Evolutionary conservation across 2,113 vertebrate species (phyloP).

Genomic region (Indri indri): DNA sequence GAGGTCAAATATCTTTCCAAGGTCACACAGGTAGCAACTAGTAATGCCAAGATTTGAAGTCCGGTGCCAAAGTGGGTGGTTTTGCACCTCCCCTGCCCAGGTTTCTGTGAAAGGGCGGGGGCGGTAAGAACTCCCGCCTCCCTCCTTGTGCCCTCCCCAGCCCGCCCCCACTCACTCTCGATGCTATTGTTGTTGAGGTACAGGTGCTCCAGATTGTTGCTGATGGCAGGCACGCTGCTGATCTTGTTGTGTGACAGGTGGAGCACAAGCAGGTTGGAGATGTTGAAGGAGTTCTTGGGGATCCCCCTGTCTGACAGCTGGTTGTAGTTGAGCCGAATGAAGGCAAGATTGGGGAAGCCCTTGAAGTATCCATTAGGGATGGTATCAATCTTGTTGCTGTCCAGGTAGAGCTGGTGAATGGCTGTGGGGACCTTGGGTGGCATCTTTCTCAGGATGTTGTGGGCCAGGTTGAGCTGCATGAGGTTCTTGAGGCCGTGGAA

Average conservation of each 20-base stretch:
- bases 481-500: conserved; percentile 95
- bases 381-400: conserved; percentile 93
- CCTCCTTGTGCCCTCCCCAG: rapidly evolving
- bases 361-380: conserved; percentile 95
- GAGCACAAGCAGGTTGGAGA: conserved; percentile 94
- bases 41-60: not conserved
- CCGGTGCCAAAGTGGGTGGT: not conserved
- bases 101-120: not conserved
- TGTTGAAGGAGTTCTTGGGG: conserved; percentile 93
- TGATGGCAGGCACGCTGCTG: conserved; percentile 90
- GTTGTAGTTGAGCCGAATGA: conserved; percentile 96
- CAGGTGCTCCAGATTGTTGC: conserved; percentile 92
- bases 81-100: not conserved
- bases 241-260: conserved; percentile 97
- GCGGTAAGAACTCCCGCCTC: rapidly evolving
- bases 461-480: conserved; percentile 96
- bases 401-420: conserved; percentile 95
- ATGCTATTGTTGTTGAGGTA: conserved; percentile 97
- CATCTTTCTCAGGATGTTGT: conserved; percentile 95
- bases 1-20: not conserved
- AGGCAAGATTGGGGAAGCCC: conserved; percentile 90
- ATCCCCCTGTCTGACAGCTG: conserved; percentile 93
- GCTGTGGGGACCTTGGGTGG: conserved; percentile 89
- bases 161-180: conserved; percentile 86
- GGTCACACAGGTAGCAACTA: not conserved